phyloP scores from a whole-genome alignment of 2,797 vertebrate species.

The Sciurus carolinensis region DNA sequence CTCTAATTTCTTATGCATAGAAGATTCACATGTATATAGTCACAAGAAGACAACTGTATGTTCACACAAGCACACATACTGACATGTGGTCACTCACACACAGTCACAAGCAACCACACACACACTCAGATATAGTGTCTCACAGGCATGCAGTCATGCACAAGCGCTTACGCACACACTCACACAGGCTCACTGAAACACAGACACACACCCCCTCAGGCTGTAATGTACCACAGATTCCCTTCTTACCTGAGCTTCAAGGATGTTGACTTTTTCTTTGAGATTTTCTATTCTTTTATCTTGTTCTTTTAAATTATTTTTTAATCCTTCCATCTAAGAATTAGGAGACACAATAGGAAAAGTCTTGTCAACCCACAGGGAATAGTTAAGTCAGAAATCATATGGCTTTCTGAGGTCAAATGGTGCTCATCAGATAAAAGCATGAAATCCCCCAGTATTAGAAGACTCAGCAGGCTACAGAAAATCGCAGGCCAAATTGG shows the following conservation, averaged over 20 bases:
- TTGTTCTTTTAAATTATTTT: constrained; percentile 85
- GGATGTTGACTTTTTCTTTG: constrained; percentile 83
- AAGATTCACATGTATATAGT: background rate
- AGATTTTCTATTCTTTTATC: constrained; percentile 87
- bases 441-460: background rate
- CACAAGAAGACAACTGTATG: background rate
- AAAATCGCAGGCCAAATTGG: background rate
- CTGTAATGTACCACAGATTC: background rate
- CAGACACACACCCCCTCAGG: background rate
- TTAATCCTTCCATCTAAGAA: constrained; percentile 88
- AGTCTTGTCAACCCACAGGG: constrained; percentile 43
- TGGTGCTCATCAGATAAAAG: constrained; percentile 13
- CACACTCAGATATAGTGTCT: background rate
- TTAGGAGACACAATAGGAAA: constrained; percentile 57
- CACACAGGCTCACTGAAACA: background rate
- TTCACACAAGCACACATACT: background rate
- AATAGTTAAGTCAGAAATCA: constrained; percentile 48
- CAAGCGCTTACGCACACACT: background rate
- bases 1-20: constrained; percentile 26
- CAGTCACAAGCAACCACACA: background rate
- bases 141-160: background rate
- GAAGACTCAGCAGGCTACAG: background rate
- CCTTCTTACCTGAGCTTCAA: constrained; percentile 88
- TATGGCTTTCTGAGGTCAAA: constrained; percentile 8
- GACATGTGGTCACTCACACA: background rate